A percentile compares a stretch with the other conserved stretches of the same genome.
These are phyloP conservation scores for Drosophila tani DNA, from an alignment of 1,140 invertebrate species.

Conservation along the genomic window DNA sequence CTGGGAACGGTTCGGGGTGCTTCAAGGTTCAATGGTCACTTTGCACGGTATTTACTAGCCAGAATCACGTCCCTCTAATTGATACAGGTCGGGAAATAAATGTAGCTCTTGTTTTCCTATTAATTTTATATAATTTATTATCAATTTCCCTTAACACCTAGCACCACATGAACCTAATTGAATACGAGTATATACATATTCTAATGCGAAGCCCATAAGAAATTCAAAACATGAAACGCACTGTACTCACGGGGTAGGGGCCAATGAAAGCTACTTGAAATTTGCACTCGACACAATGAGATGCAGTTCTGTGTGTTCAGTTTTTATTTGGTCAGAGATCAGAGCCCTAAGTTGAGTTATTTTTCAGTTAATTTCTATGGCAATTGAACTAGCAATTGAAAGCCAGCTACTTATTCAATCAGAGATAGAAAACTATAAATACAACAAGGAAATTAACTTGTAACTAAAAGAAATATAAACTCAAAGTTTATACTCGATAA, in stretches of 20 bases:
- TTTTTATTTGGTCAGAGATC: not conserved
- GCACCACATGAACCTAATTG: constrained; percentile 2
- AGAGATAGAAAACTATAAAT: not conserved
- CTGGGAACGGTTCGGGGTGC: not conserved
- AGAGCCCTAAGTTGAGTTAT: not conserved
- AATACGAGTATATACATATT: not conserved
- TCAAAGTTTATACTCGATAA: not conserved
- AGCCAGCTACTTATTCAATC: not conserved
- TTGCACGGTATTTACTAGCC: constrained; percentile 34
- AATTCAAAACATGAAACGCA: constrained; percentile 2
- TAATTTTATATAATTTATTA: not conserved
- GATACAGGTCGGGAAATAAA: constrained; percentile 7
- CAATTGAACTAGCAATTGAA: not conserved
- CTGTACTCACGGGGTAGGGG: not conserved
- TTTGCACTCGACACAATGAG: constrained; percentile 9
- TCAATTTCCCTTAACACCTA: not conserved
- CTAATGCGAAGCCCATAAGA: not conserved
- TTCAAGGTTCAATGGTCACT: constrained; percentile 59
- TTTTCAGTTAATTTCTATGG: not conserved
- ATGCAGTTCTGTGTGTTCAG: constrained; percentile 8
- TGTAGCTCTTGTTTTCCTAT: not conserved
- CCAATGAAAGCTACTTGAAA: constrained; percentile 19
- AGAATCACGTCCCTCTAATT: constrained; percentile 41
- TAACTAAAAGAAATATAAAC: not conserved
- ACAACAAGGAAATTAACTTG: not conserved